phyloP scores from a whole-genome alignment of 1,140 invertebrate genomes.

The Penaeus indicus region DNA sequence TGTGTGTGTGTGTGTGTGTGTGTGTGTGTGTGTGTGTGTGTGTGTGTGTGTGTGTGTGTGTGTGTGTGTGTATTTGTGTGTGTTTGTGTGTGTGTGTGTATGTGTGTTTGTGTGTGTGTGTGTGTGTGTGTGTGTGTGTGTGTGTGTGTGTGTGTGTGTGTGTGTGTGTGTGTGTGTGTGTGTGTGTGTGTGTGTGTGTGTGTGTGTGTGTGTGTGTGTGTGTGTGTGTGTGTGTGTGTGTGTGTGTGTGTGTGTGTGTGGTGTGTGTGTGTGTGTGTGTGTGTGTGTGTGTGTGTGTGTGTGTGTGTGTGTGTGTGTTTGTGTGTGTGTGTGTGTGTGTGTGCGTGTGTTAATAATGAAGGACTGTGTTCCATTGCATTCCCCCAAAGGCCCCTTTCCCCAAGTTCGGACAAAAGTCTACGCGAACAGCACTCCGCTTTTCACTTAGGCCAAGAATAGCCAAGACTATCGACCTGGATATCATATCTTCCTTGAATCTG shows the following conservation, averaged over 20 bases:
- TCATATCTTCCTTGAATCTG: no score
- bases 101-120: not conserved
- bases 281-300: not conserved
- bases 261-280: no score
- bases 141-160: conserved; percentile 17
- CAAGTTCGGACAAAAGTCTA: no score
- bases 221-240: not conserved
- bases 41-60: not conserved
- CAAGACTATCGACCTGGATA: no score
- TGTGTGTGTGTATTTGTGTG: not conserved
- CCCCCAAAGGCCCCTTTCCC: no score
- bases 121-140: not conserved
- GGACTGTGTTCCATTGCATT: no score
- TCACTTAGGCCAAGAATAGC: no score
- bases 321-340: no score
- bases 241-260: no score
- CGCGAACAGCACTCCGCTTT: no score
- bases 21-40: not conserved
- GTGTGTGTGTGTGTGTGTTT: not conserved
- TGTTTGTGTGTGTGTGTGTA: not conserved
- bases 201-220: not conserved
- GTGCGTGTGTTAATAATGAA: no score
- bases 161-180: not conserved
- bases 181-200: not conserved
- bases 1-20: not conserved